Base-by-base conservation (phyloP, 2,888 invertebrate species). In the Bugulina stolonifera region DNA sequence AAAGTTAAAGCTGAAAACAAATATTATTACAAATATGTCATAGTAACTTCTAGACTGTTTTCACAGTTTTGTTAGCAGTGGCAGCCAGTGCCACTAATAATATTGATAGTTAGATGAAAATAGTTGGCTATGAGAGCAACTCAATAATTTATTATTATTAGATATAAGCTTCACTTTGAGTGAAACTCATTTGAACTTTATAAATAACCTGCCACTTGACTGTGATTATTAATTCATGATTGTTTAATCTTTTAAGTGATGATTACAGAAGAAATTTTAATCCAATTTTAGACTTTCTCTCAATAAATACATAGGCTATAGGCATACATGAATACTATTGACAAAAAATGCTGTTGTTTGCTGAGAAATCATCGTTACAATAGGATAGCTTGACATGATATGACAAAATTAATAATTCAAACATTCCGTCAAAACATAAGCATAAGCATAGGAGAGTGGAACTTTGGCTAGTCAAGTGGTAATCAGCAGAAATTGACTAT, bases 141-240 rank as follows among this genome's bases (percentile, higher is more conserved):
- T 43, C 43, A 43, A 43, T 43, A 43, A 43, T 43, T 43, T 18
- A 43, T 43, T 43, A 43, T 43, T 43, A 43, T 43, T 43, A 5
- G 5, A 43, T 10, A 18, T 43, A 5, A 43, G 43, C 43, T 43
- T 10, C 18, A 43, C 18, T 43, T 43, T 10, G 43, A 43, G 43
- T 10, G 43, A 43, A 43, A 18, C 18, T 18, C 5, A 10, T 5
- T 43, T 43, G 43, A 43, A 43, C n/a, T n/a, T n/a, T n/a, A n/a
- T n/a, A n/a, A n/a, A n/a, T n/a, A n/a, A n/a, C n/a, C n/a, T 5
- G 43, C 43, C 18, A 10, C 43, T 43, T 18, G 10, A 32, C 22
- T 32, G n/a, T 10, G 14, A 64, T 64, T 64, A 64, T 64, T 64
- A 34, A 64, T 64, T 32, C 64, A 34, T 34, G 64, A 64, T 27